Evolutionary conservation across 2,888 invertebrate genomes (phyloP), one percentile per base, ranked within the genome.

Genomic region (Meghimatium bilineatum): DNA sequence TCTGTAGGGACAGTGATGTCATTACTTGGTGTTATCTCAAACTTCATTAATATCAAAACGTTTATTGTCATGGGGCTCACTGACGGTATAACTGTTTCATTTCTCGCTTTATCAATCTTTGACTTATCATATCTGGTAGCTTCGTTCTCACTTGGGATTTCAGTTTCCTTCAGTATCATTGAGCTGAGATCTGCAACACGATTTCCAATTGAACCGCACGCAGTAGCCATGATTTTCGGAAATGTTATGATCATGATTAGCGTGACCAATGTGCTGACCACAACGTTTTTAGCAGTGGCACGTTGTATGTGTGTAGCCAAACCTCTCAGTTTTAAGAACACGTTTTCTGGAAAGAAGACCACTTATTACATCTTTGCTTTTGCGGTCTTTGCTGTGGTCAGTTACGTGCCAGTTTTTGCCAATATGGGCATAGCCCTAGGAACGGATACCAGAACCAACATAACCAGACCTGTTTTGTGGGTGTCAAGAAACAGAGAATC

Each of bases 271-370:
- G n/a, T 36, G 8, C 49, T 82, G 14, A 44, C 44, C 60, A 75
- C 75, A 56, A 82, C 75, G 8, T 82, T 75, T 49, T 52, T 82
- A 29, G 82, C 82, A 44, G 66, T 82, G 3, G 75, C 66, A 12
- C 60, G 82, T 20, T 82, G 82, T 44, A 60, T 82, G 82, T 82
- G 82, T 60, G 67, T 82, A 32, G n/a, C 60, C 8, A 36, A 32
- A 49, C 74, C 82, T 1, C 76, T 82, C 2, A 32, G 38, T 5
- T 81, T 81, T 69, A 71, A 72, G 29, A 20, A 72, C 36, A 20
- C 63, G 29, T 72, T 81, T 36, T 56, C 36, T 23, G 3, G 26
- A 26, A 49, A 34, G 8, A 29, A 14, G 32, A 26, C 72, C 1
- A 38, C 29, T 26, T 0, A 34, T 10, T 5, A 23, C 8, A 23